Base-by-base conservation (phyloP, 2,113 vertebrate genomes). In the Phylloscopus trochiloides region DNA sequence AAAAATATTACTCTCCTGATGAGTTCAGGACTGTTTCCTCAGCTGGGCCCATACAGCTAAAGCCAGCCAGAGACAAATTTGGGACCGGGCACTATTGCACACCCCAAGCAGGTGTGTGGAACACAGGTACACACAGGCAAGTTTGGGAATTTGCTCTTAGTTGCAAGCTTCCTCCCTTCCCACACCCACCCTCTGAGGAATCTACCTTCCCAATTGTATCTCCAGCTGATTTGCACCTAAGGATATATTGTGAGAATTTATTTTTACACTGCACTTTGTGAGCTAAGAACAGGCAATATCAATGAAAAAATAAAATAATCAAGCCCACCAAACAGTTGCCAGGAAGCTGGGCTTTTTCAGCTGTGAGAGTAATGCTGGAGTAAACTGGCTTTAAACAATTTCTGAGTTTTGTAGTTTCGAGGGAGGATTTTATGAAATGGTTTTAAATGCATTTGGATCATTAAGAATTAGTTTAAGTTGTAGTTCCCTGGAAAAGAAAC, bases 391-490 rank as follows among this genome's bases (percentile, higher is more conserved):
- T 76, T 59, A 66, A 78, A 78, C 79, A 40, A 86, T 71, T 91
- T 50, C 63, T 0, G 7, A 88, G 78, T 48, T 89, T 26, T 81
- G 51, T 88, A 52, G 5, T 79, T 86, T 71, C 80, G 42, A 96
- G 68, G 80, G 43, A 97, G 76, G 57, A 75, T 86, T 97, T 97
- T 84, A 80, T 70, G 91, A 97, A 94, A 61, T 48, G 81, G 92
- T 86, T 91, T 94, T 77, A 96, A 97, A 92, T 88, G 70, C 20
- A 45, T 88, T 92, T 93, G 84, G 89, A 97, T 98, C 96, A 95
- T 94, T 95, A 93, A 62, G 65, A 97, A 97, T 97, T 97, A 95
- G 71, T 92, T 97, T 96, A 96, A 90, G 85, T 83, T 91, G 67
- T 80, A 92, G 38, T 71, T 77, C 43, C 77, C 84, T 95, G 73